A percentile compares a stretch with the other conserved stretches of the same genome.
Evolutionary conservation across 2,113 vertebrate species (phyloP).

Genomic region (Willisornis vidua): DNA sequence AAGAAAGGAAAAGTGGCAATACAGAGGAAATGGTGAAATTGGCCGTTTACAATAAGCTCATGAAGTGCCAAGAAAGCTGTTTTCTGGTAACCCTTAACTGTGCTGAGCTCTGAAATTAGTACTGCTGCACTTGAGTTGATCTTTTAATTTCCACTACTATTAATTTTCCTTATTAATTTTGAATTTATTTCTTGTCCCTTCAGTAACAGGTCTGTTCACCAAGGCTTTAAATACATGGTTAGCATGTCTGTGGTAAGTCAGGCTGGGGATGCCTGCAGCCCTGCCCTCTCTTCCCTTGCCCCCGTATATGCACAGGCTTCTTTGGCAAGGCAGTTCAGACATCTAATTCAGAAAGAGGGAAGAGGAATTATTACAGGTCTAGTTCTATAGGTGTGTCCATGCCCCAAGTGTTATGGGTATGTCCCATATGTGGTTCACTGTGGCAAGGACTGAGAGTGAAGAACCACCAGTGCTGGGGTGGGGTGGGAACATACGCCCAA

Average conservation of each 20-base stretch:
- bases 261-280: not conserved
- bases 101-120: not conserved
- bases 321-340: not conserved
- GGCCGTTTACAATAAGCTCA: not conserved
- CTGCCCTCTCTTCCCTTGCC: not conserved
- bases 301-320: not conserved
- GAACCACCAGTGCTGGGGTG: not conserved
- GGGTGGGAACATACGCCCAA: not conserved
- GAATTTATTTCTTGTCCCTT: not conserved
- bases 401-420: not conserved
- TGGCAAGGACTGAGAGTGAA: not conserved
- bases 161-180: not conserved
- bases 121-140: not conserved
- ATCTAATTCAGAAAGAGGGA: not conserved
- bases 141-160: not conserved
- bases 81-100: not conserved
- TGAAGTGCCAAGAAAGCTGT: not conserved
- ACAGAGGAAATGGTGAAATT: conserved; percentile 10
- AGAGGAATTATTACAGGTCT: not conserved
- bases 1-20: not conserved
- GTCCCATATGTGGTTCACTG: not conserved
- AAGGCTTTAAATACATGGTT: not conserved
- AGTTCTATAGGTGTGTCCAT: not conserved
- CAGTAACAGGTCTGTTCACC: not conserved
- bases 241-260: not conserved